Percentiles rank a stretch among this genome's conserved stretches.
Conservation (phyloP, 2,888 invertebrate species). For the Sarcophaga subvicina region DNA sequence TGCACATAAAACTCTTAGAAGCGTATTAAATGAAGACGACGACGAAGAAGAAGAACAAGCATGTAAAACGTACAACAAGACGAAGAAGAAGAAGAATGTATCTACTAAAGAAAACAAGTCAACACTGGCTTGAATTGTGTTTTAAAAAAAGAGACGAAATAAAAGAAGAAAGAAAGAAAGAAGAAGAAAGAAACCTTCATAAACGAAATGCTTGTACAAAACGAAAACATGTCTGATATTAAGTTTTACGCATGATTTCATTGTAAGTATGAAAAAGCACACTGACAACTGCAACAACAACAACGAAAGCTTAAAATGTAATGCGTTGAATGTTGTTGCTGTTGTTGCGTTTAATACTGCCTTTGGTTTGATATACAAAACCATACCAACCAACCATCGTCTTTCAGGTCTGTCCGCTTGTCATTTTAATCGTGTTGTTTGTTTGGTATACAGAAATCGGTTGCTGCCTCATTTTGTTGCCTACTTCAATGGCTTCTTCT, state of each 20-base stretch:
- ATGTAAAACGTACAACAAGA: slow-evolving; percentile 11
- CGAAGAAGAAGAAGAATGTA: slow-evolving; percentile 18
- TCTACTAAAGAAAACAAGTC: slow-evolving; percentile 8
- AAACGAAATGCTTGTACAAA: neutral
- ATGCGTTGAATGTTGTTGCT: neutral
- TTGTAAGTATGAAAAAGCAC: neutral
- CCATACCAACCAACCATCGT: neutral
- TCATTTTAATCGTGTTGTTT: neutral
- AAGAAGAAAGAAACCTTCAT: neutral
- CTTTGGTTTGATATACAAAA: neutral
- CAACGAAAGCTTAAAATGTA: neutral
- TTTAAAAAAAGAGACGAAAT: neutral
- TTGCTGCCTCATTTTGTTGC: slow-evolving; percentile 3
- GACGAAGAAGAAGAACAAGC: slow-evolving; percentile 18
- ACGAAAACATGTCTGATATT: slow-evolving; percentile 47
- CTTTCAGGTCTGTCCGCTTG: slow-evolving; percentile 1
- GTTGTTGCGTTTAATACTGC: too few species aligned
- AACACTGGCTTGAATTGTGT: slow-evolving; percentile 24
- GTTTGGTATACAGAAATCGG: neutral
- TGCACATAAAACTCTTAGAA: neutral
- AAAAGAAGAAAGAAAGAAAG: neutral
- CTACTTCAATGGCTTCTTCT: neutral
- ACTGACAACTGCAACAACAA: slow-evolving; percentile 25
- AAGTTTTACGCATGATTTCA: slow-evolving; percentile 67
- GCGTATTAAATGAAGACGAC: neutral